Percentiles rank a stretch among this genome's conserved stretches.
Evolutionary conservation across 1,140 invertebrate genomes (phyloP).

Genomic region (Protaetia brevitarsis): DNA sequence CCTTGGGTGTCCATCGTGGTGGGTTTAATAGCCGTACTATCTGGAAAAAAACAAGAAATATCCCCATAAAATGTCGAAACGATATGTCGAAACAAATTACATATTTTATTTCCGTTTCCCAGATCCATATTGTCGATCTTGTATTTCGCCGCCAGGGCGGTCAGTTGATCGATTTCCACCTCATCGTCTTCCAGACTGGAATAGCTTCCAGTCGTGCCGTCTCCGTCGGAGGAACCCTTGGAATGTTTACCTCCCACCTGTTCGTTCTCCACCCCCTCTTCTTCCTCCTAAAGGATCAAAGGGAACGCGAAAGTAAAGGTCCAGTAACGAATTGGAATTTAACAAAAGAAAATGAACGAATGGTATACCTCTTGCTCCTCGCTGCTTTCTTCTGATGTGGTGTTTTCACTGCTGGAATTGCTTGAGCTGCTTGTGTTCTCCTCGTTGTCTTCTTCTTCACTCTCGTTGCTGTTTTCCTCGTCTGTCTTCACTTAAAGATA

Average conservation of each 20-base stretch:
- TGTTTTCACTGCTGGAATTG: conserved; percentile 36
- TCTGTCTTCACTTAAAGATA: conserved; percentile 27
- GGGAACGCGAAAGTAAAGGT: not conserved
- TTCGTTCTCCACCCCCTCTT: conserved; percentile 35
- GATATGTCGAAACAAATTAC: too few species aligned
- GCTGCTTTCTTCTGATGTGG: conserved; percentile 42
- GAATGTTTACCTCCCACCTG: conserved; percentile 38
- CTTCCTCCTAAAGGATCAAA: conserved; percentile 30
- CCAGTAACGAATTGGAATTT: not conserved
- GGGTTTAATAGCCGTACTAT: conserved; percentile 23
- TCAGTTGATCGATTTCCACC: conserved; percentile 45
- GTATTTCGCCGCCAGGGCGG: conserved; percentile 43
- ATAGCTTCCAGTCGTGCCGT: conserved; percentile 51
- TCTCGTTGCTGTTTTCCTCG: conserved; percentile 41
- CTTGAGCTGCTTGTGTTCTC: conserved; percentile 34
- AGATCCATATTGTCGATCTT: conserved; percentile 46
- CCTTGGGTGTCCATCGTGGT: conserved; percentile 19
- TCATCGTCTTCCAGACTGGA: conserved; percentile 53
- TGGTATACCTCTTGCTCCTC: conserved; percentile 41
- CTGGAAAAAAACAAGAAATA: too few species aligned
- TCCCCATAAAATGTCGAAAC: too few species aligned
- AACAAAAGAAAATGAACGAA: not conserved
- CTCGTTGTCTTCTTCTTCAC: conserved; percentile 46
- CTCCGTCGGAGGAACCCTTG: conserved; percentile 46
- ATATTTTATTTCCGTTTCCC: conserved; percentile 49